Evolutionary conservation across 2,113 vertebrate species (phyloP).

Genomic region (Nestor notabilis): DNA sequence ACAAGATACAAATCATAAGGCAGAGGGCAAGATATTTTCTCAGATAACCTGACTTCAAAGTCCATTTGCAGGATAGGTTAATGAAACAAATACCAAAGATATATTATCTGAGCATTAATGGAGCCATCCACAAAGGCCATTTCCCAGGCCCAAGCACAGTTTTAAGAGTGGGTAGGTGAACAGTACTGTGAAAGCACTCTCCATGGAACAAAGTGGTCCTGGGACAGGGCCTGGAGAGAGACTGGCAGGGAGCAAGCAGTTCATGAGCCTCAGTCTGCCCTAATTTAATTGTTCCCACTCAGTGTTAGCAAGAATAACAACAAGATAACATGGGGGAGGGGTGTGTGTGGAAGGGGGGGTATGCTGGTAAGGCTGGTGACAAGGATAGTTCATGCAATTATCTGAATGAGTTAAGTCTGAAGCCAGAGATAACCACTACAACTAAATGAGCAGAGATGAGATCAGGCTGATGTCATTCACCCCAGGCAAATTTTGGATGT

Average conservation of each 20-base stretch:
- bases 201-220: background rate
- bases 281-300: background rate
- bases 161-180: background rate
- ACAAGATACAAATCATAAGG: background rate
- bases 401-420: constrained; percentile 3
- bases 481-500: constrained; percentile 28
- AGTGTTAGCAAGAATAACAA: constrained; percentile 13
- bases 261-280: background rate
- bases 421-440: constrained; percentile 17
- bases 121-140: background rate
- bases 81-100: background rate
- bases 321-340: background rate
- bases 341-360: background rate
- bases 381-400: background rate
- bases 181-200: background rate
- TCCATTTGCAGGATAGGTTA: background rate
- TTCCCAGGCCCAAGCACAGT: background rate
- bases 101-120: background rate
- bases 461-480: constrained; percentile 58
- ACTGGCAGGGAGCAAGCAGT: background rate
- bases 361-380: background rate
- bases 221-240: background rate
- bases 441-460: constrained; percentile 43
- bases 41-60: background rate
- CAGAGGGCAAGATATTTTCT: background rate